A percentile compares a stretch with the other conserved stretches of the same genome.
Conservation (phyloP, 2,113 vertebrate genomes). For the Cnemophilus loriae region DNA sequence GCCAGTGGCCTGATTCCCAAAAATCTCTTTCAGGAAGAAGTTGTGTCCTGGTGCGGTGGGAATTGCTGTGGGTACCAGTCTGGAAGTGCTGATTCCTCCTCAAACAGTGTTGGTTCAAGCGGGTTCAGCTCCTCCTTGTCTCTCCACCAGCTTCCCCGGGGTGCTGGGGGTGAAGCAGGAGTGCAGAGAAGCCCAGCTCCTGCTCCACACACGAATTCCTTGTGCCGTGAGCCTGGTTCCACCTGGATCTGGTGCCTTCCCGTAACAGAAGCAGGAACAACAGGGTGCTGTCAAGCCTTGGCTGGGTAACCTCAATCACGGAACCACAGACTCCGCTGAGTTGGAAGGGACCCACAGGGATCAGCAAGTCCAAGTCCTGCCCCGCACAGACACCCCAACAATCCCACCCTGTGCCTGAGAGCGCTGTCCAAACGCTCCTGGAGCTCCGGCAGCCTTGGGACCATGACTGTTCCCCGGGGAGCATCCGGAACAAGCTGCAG, state of each 20-base stretch:
- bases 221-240: neutral
- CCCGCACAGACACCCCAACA: no score
- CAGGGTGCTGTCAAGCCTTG: neutral
- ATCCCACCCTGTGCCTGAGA: neutral
- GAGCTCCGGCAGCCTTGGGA: neutral
- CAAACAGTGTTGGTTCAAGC: neutral
- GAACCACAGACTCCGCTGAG: neutral
- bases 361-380: neutral
- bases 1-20: neutral
- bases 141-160: neutral
- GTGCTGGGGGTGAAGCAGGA: neutral
- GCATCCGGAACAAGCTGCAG: neutral
- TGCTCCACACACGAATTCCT: neutral
- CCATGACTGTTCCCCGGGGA: neutral
- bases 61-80: no score
- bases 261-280: neutral
- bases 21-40: neutral
- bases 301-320: neutral
- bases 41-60: neutral
- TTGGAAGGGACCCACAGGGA: neutral
- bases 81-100: neutral
- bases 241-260: neutral
- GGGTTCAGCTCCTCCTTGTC: neutral
- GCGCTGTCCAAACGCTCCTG: accelerated
- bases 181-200: neutral